Conservation (phyloP, 2,113 vertebrate species). For the Uria aalge region DNA sequence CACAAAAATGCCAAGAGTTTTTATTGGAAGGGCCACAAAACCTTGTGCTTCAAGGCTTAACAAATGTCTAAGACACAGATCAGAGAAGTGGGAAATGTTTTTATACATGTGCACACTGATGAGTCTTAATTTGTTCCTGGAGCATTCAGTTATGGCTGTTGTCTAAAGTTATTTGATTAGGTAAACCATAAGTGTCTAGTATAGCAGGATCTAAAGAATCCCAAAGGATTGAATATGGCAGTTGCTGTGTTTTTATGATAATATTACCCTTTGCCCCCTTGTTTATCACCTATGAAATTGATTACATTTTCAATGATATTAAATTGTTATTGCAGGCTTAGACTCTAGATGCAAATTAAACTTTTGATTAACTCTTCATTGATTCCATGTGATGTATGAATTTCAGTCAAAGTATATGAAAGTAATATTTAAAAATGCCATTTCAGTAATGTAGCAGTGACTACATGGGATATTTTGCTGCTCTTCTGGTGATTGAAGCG, state of each 20-base stretch:
- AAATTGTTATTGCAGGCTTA: neutral
- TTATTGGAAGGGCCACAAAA: neutral
- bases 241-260: neutral
- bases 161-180: slow-evolving; percentile 3
- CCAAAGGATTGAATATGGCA: neutral
- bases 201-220: neutral
- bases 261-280: slow-evolving; percentile 6
- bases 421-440: neutral
- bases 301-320: neutral
- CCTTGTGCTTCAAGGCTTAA: neutral
- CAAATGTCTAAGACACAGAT: neutral
- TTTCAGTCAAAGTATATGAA: slow-evolving; percentile 10
- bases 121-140: neutral
- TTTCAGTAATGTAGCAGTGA: neutral
- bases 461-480: neutral
- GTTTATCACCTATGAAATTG: slow-evolving; percentile 28
- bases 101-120: neutral
- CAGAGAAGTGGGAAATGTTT: neutral
- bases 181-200: neutral
- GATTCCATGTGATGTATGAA: neutral
- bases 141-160: neutral
- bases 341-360: slow-evolving; percentile 17
- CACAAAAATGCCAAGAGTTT: neutral
- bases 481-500: neutral
- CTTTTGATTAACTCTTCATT: slow-evolving; percentile 30